Conservation (phyloP, 2,113 vertebrate genomes). For the Kryptolebias marmoratus region DNA sequence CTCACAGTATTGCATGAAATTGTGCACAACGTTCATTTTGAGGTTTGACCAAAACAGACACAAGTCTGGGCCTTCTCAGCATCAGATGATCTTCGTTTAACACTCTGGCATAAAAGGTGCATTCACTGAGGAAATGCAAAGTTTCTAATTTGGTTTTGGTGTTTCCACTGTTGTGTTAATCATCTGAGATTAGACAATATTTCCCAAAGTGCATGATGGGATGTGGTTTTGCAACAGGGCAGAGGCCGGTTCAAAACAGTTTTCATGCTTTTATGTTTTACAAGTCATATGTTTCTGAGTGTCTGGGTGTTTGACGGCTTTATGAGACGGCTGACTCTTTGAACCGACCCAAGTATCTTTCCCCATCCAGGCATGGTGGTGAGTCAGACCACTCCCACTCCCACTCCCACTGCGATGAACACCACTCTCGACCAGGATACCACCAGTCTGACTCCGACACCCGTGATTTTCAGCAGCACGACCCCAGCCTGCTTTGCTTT, state of each 20-base stretch:
- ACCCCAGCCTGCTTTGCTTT: conserved; percentile 77
- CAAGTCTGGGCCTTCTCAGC: too few relatives aligned
- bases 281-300: not conserved
- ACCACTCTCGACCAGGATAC: conserved; percentile 60
- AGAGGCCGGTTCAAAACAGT: not conserved
- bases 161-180: conserved; percentile 9
- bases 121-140: too few relatives aligned
- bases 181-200: not conserved
- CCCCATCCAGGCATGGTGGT: conserved; percentile 70
- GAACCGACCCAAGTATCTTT: not conserved
- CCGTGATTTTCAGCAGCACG: conserved; percentile 63
- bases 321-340: not conserved
- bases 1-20: too few relatives aligned
- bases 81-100: too few relatives aligned
- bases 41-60: too few relatives aligned
- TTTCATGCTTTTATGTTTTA: not conserved
- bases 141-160: not conserved
- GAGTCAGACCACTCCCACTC: conserved; percentile 78
- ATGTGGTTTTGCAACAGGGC: not conserved
- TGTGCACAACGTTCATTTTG: too few relatives aligned
- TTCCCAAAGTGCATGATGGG: not conserved
- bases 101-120: too few relatives aligned
- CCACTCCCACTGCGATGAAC: conserved; percentile 68
- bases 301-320: not conserved
- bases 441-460: conserved; percentile 55